Evolutionary conservation across 2,888 invertebrate genomes (phyloP).

Genomic region (Sarcophaga variegata): DNA sequence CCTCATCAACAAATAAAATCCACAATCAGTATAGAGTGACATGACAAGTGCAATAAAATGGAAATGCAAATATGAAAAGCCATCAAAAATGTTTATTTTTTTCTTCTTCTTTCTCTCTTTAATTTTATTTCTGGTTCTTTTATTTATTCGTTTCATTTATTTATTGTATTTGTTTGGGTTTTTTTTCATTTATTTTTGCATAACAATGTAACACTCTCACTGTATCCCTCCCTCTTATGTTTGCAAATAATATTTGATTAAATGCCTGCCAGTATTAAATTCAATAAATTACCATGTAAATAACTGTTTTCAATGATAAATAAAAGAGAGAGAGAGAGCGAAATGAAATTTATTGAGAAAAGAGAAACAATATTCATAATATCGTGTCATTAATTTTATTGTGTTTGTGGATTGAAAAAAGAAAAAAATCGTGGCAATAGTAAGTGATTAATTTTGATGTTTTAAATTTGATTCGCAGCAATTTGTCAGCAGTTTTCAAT

Average conservation of each 20-base stretch:
- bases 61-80: conserved; percentile 50
- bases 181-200: conserved; percentile 58
- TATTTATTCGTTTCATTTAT: conserved; percentile 34
- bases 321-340: neutral
- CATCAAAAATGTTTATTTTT: conserved; percentile 50
- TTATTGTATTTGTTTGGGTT: conserved; percentile 25
- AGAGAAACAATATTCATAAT: neutral
- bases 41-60: conserved; percentile 35
- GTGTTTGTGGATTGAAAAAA: neutral
- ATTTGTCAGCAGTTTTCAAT: neutral
- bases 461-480: neutral
- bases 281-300: conserved; percentile 54
- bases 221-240: neutral
- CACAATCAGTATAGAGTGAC: conserved; percentile 31
- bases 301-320: conserved; percentile 44
- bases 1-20: conserved; percentile 33
- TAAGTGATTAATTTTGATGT: neutral
- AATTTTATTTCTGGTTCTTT: conserved; percentile 36
- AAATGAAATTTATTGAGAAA: neutral
- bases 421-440: neutral
- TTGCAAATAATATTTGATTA: conserved; percentile 45
- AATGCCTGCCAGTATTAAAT: conserved; percentile 45
- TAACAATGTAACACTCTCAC: conserved; percentile 32
- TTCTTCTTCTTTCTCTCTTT: conserved; percentile 31
- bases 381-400: neutral